Evolutionary conservation across 1,140 invertebrate genomes (phyloP).

Genomic region (Zaprionus davidi): DNA sequence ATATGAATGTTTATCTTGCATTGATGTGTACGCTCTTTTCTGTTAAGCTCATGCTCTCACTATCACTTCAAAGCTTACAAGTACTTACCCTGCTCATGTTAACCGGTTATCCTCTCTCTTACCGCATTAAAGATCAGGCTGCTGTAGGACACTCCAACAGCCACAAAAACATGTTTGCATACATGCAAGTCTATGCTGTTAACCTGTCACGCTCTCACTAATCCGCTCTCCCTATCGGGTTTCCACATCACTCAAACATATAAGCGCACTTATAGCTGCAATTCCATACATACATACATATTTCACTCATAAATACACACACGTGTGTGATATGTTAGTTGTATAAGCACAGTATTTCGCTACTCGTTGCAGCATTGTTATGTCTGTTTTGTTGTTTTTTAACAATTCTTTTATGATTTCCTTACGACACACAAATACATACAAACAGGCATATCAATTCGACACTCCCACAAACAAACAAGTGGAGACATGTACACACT

Average conservation of each 20-base stretch:
- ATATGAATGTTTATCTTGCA: not conserved
- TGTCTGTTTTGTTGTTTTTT: conserved; percentile 31
- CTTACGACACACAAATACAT: conserved; percentile 43
- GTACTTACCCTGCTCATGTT: not conserved
- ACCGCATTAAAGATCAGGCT: not conserved
- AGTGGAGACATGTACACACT: not conserved
- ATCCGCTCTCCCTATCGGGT: not conserved
- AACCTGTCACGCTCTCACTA: not conserved
- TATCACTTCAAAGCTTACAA: too few species aligned
- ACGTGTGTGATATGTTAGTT: not conserved
- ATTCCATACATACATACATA: not conserved
- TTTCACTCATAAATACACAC: too few species aligned
- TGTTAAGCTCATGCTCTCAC: not conserved
- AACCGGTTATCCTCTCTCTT: not conserved
- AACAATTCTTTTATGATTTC: conserved; percentile 67
- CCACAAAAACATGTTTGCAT: too few species aligned
- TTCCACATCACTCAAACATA: not conserved
- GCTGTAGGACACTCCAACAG: not conserved
- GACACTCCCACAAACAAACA: conserved; percentile 4
- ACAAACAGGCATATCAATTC: conserved; percentile 48
- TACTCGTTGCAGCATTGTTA: conserved; percentile 11
- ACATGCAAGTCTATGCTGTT: not conserved
- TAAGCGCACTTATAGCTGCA: not conserved
- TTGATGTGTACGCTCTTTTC: not conserved
- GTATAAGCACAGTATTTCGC: not conserved